Percentiles rank a stretch among this genome's conserved stretches.
phyloP scores from a whole-genome alignment of 2,797 vertebrate species.

The Parotocinclus haroldoi region DNA sequence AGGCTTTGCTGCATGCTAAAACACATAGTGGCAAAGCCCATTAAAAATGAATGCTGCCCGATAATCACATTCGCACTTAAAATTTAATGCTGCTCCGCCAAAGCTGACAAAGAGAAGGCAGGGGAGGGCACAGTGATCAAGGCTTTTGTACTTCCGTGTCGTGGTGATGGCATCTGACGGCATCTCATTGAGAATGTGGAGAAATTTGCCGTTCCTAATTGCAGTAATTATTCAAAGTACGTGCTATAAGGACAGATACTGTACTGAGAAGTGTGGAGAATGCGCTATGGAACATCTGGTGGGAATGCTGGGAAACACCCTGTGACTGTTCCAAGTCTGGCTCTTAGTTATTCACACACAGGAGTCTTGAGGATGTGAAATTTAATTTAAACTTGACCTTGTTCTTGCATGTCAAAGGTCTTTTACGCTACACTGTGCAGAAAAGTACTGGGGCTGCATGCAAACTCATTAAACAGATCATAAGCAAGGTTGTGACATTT shows the following conservation, averaged over 20 bases:
- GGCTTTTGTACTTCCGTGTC: slow-evolving; percentile 56
- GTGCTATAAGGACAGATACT: slow-evolving; percentile 28
- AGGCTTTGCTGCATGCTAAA: slow-evolving; percentile 77
- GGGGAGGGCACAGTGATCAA: slow-evolving; percentile 61
- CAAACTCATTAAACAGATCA: background rate
- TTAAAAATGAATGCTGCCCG: slow-evolving; percentile 81
- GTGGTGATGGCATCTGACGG: slow-evolving; percentile 45
- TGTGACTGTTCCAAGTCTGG: slow-evolving; percentile 24
- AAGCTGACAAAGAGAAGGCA: slow-evolving; percentile 67
- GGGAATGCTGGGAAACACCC: slow-evolving; percentile 12
- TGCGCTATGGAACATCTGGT: slow-evolving; percentile 5
- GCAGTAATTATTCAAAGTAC: slow-evolving; percentile 55
- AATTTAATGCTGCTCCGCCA: slow-evolving; percentile 74
- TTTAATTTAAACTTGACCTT: slow-evolving; percentile 28
- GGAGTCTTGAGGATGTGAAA: slow-evolving; percentile 11
- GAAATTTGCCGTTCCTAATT: slow-evolving; percentile 48
- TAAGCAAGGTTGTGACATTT: slow-evolving; percentile 10
- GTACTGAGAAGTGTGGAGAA: slow-evolving; percentile 8
- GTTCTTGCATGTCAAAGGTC: slow-evolving; percentile 24
- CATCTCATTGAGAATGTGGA: slow-evolving; percentile 49
- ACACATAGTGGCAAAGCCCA: slow-evolving; percentile 78
- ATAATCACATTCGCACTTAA: slow-evolving; percentile 83
- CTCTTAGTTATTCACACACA: slow-evolving; percentile 2
- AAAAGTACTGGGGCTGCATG: background rate
- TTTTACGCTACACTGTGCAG: slow-evolving; percentile 1